Conservation (phyloP, 64 coral and sea anemone species). For the Montipora capricornis region DNA sequence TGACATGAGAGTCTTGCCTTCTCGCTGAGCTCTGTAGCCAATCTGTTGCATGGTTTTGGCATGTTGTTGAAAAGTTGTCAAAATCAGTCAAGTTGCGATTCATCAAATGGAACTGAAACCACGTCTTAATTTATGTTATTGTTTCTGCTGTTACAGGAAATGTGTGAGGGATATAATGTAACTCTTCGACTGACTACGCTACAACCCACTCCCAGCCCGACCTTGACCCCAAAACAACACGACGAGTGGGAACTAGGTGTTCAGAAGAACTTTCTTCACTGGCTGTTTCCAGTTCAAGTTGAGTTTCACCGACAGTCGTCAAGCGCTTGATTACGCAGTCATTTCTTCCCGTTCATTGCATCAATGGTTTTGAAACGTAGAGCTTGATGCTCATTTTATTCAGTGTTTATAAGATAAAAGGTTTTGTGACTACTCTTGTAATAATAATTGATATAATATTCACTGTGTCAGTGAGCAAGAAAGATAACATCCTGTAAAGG, state of each 20-base stretch:
- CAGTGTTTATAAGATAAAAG: background rate
- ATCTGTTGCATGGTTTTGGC: too few relatives aligned
- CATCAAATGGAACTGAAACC: too few relatives aligned
- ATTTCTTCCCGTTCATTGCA: slow-evolving; percentile 51
- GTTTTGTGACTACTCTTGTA: background rate
- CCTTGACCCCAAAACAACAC: slow-evolving; percentile 36
- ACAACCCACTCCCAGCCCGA: slow-evolving; percentile 29
- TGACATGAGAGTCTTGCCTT: too few relatives aligned
- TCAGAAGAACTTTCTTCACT: slow-evolving; percentile 5
- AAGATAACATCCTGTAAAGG: too few relatives aligned
- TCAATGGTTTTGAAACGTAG: slow-evolving; percentile 56
- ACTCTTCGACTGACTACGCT: background rate
- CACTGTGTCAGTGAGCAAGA: too few relatives aligned
- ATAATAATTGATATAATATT: too few relatives aligned
- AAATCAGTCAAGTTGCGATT: too few relatives aligned
- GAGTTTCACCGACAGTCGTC: background rate
- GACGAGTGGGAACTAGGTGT: slow-evolving; percentile 57
- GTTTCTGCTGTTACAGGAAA: slow-evolving; percentile 15
- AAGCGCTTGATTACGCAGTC: background rate
- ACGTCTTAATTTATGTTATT: background rate
- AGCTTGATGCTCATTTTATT: slow-evolving; percentile 31
- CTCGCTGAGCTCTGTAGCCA: too few relatives aligned
- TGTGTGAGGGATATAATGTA: background rate
- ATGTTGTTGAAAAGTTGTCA: too few relatives aligned
- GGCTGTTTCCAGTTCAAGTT: slow-evolving; percentile 15